Conservation (phyloP, 2,113 vertebrate genomes). For the Myodes glareolus region DNA sequence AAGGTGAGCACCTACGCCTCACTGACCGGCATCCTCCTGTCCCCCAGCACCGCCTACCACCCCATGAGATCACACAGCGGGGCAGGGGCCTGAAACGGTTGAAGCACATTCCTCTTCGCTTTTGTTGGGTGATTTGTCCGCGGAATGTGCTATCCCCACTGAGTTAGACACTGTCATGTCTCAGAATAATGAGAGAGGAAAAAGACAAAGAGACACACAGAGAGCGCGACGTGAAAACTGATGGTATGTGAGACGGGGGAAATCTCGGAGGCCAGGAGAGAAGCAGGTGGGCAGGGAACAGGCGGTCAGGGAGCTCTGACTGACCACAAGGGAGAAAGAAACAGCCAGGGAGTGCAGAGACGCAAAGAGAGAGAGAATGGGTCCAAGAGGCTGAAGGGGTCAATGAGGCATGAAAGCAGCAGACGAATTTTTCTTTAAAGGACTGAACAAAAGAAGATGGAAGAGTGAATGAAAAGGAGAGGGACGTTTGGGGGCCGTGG, state of each 20-base stretch:
- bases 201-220: slow-evolving; percentile 11
- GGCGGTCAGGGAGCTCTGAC: not conserved
- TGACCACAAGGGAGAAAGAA: not conserved
- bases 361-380: not conserved
- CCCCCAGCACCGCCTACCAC: not conserved
- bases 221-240: not conserved
- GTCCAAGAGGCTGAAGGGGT: not conserved
- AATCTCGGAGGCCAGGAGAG: not conserved
- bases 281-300: not conserved
- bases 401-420: not conserved
- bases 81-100: not conserved
- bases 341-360: not conserved
- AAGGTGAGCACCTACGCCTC: not conserved
- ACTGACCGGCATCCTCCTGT: not conserved
- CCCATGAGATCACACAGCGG: not conserved
- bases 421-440: not conserved
- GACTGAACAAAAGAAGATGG: not conserved
- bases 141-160: not conserved
- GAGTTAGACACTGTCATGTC: slow-evolving; percentile 21
- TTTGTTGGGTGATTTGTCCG: slow-evolving; percentile 51
- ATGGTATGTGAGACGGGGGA: not conserved
- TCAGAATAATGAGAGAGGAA: slow-evolving; percentile 49
- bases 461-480: not conserved
- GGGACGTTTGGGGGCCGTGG: not conserved
- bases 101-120: not conserved